Percentiles rank a stretch among this genome's conserved stretches.
These are phyloP conservation scores for Myiagra hebetior DNA, from an alignment of 2,113 vertebrate species.

Conservation along the genomic window DNA sequence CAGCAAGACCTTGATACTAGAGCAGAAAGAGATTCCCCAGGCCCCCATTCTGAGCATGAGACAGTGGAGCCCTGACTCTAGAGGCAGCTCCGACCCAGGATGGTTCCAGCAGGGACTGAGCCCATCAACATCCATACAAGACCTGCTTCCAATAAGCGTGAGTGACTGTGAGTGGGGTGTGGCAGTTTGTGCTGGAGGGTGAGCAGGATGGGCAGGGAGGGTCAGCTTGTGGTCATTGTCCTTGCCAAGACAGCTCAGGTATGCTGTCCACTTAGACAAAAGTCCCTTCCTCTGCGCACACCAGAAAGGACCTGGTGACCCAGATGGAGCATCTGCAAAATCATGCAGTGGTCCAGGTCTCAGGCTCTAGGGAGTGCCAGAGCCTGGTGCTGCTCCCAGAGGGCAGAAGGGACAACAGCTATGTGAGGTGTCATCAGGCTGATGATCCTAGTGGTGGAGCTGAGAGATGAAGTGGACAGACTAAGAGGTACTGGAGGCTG, in stretches of 20 bases:
- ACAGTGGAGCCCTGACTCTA: background rate
- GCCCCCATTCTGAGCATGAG: accelerated
- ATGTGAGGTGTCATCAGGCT: background rate
- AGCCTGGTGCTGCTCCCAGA: background rate
- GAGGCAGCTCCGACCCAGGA: background rate
- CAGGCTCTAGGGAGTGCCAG: background rate
- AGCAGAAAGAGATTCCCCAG: background rate
- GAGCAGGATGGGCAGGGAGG: background rate
- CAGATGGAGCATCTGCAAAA: background rate
- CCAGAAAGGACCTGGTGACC: background rate
- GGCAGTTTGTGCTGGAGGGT: background rate
- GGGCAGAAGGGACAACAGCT: background rate
- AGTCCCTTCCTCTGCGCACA: background rate
- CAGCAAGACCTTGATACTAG: background rate
- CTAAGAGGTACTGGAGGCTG: background rate
- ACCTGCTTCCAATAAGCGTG: too few relatives aligned
- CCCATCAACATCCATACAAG: background rate
- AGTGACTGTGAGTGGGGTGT: too few relatives aligned
- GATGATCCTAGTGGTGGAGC: background rate
- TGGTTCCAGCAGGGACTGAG: background rate
- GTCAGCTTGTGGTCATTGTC: background rate
- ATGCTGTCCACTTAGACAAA: background rate
- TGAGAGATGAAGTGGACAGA: background rate
- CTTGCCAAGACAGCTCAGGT: background rate
- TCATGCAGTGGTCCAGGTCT: background rate